Base-by-base conservation (phyloP, 35 echinoderm and acorn worm species). In the Apostichopus japonicus region DNA sequence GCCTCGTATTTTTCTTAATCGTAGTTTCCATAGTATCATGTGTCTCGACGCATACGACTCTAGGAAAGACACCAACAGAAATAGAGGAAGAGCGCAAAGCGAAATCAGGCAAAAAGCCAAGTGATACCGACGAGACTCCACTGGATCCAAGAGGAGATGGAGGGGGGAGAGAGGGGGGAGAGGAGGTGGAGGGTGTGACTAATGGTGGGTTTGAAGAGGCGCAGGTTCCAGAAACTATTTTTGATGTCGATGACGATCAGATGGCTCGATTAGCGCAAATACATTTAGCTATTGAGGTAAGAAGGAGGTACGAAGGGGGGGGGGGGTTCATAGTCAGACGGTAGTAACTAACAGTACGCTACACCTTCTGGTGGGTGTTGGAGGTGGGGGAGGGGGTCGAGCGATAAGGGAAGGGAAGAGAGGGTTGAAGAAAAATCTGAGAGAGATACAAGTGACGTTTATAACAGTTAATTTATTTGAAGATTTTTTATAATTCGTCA, bases 271-370 rank as follows among this genome's bases (percentile, higher is more conserved):
- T 83, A 54, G 79, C 79, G 8, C 79, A 83, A 17, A 83, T 83
- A 6, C 79, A 83, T 83, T 83, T 55, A 83, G n/a, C 54, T 55
- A 83, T 83, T 54, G 79, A 55, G 54, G 79, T 83, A 83, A 53
- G 79, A 53, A 33, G 33, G 25, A 1, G 25, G 25, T 0, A 25
- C 0, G 27, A 1, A 1, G 0, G 27, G 27, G 27, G 27, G 27
- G 27, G 27, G 27, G 27, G 27, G 27, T 1, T 33, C 27, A 33
- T 33, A 33, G 27, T 33, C 27, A 33, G 27, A 33, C 27, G 27
- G 27, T 33, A 33, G 27, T 0, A 33, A 33, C 0, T 0, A 1
- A 33, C 27, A 33, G 27, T 33, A 33, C 27, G 0, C 1, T 0
- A 0, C 27, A 0, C 27, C 0, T 33, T 33, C 27, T 0, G 27